phyloP scores from a whole-genome alignment of 1,140 invertebrate species.

The Harlomillsia oculata region DNA sequence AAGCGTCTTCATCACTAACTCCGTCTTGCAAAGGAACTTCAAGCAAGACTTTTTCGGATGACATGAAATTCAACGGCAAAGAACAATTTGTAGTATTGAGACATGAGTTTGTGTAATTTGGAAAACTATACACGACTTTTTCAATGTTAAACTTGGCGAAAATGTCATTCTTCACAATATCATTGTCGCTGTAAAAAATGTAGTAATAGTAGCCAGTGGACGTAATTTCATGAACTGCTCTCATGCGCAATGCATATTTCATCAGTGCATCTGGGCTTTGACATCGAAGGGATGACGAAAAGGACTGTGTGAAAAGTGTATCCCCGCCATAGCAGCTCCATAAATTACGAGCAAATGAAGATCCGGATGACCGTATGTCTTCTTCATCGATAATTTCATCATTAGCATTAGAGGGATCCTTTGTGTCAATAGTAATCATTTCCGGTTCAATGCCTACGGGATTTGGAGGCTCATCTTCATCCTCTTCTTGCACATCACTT shows the following conservation, averaged over 20 bases:
- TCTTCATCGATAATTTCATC: slow-evolving; percentile 40
- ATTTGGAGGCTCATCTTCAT: slow-evolving; percentile 39
- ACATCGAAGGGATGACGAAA: slow-evolving; percentile 55
- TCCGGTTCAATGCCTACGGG: slow-evolving; percentile 42
- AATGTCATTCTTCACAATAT: slow-evolving; percentile 63
- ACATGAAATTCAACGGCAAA: slow-evolving; percentile 57
- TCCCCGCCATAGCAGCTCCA: slow-evolving; percentile 61
- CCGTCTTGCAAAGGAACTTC: slow-evolving; percentile 69
- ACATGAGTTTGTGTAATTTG: slow-evolving; percentile 60
- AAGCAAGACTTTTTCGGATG: slow-evolving; percentile 63
- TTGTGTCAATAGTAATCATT: slow-evolving; percentile 37
- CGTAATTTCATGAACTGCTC: slow-evolving; percentile 55
- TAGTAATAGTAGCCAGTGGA: slow-evolving; percentile 74
- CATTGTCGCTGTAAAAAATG: slow-evolving; percentile 76
- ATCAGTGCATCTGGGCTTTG: slow-evolving; percentile 56
- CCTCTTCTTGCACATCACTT: slow-evolving; percentile 10
- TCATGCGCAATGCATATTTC: slow-evolving; percentile 48
- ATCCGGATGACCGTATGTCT: slow-evolving; percentile 34
- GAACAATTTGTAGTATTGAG: slow-evolving; percentile 63
- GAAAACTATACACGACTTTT: slow-evolving; percentile 67
- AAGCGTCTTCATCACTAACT: slow-evolving; percentile 60
- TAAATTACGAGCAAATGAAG: slow-evolving; percentile 33
- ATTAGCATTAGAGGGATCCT: slow-evolving; percentile 36
- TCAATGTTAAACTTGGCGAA: slow-evolving; percentile 72
- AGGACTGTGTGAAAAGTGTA: slow-evolving; percentile 57